Evolutionary conservation across 2,888 invertebrate species (phyloP), one percentile per base, ranked within the genome.

Genomic region (Hyposoter dolosus): DNA sequence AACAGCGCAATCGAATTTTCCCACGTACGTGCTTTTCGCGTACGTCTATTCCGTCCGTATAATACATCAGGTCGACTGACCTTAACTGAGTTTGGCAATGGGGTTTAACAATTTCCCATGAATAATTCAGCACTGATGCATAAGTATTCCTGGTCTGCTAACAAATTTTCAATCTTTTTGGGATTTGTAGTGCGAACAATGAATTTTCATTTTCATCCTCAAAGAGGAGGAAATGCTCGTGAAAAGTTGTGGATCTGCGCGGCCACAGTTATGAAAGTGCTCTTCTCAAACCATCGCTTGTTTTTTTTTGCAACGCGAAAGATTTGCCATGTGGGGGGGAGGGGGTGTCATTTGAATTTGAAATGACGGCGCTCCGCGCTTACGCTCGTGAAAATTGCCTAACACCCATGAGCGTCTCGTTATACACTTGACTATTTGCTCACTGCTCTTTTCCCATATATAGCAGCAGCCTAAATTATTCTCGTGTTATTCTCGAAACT

Each of bases 281-380:
- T 10, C 7, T 12, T 69, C 15, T 1, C 3, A 3, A 23, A 35
- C 7, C 6, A 19, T 28, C 9, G 43, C 9, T 3, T 10, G n/a
- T 69, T 15, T 40, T 15, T 10, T 3, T 1, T 7, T 23, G 19
- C 68, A 32, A 3, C 10, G 4, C 53, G 56, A 32, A 74, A 32
- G 68, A 68, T n/a, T 82, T 40, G 32, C 47, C n/a, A 76, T 35
- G 47, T 56, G 79, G 75, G 19, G 43, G 78, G 35, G 78, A 56
- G 28, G 63, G 50, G 60, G 74, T 86, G 87, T 88, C 88, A 88
- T 88, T 83, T 82, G 89, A 89, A 89, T 90, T 88, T 47, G 83
- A 85, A 88, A 89, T 88, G 88, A 77, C 77, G 72, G 76, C 75
- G 76, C 81, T 83, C 77, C 63, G 53, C 32, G 53, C 32, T 77